A percentile compares a stretch with the other conserved stretches of the same genome.
Conservation (phyloP, 2,113 vertebrate genomes). For the Jacana jacana region DNA sequence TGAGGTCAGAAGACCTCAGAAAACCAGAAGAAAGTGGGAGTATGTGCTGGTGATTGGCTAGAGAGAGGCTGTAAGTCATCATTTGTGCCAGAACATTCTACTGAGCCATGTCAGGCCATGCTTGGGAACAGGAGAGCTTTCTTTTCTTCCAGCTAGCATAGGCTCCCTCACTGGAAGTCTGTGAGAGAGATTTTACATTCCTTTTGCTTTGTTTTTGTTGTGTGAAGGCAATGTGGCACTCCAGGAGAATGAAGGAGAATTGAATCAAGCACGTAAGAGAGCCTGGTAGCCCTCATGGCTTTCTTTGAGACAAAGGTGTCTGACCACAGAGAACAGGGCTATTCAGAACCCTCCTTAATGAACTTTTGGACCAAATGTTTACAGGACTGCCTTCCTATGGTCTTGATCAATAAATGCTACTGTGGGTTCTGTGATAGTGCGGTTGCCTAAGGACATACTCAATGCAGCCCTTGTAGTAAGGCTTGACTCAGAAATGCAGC, state of each 20-base stretch:
- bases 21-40: background rate
- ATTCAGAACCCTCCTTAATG: background rate
- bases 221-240: background rate
- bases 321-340: background rate
- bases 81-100: background rate
- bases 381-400: background rate
- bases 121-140: background rate
- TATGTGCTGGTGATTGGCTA: background rate
- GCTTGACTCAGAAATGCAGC: background rate
- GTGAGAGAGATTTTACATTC: background rate
- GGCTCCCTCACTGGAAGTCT: background rate
- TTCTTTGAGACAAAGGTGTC: background rate
- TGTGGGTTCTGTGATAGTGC: background rate
- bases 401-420: background rate
- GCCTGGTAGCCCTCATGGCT: background rate
- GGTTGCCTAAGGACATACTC: background rate
- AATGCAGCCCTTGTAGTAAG: background rate
- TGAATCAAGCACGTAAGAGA: background rate
- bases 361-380: background rate
- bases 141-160: background rate
- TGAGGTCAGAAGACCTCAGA: background rate
- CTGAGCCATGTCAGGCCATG: background rate
- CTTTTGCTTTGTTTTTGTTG: background rate
- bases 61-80: background rate
- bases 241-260: background rate